These are phyloP conservation scores for Polypedilum pembai DNA, from an alignment of 1,140 invertebrate species.

Conservation along the genomic window DNA sequence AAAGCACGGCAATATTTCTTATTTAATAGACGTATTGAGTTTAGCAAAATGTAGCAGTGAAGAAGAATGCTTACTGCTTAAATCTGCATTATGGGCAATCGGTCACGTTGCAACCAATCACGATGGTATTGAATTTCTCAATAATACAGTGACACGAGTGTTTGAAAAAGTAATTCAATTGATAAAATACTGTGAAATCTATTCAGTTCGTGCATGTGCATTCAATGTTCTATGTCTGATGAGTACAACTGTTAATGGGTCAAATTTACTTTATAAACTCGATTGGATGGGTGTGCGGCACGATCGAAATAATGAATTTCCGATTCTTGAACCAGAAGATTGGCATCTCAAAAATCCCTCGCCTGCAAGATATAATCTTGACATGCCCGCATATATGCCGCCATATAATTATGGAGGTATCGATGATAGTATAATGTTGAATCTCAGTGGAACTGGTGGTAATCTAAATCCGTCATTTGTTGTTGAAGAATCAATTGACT, in stretches of 20 bases:
- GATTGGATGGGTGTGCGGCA: constrained; percentile 81
- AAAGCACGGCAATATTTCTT: constrained; percentile 44
- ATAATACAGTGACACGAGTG: constrained; percentile 43
- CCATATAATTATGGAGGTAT: constrained; percentile 38
- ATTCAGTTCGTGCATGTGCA: constrained; percentile 80
- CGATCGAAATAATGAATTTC: constrained; percentile 74
- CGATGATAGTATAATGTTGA: constrained; percentile 40
- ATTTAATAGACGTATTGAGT: constrained; percentile 45
- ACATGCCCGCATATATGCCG: constrained; percentile 38
- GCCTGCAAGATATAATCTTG: constrained; percentile 41
- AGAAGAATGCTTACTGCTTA: constrained; percentile 63
- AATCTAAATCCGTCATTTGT: constrained; percentile 36
- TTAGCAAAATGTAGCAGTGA: constrained; percentile 51
- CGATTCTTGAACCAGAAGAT: constrained; percentile 63
- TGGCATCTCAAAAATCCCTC: constrained; percentile 45
- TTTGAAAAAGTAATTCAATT: constrained; percentile 47
- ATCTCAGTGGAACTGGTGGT: constrained; percentile 35
- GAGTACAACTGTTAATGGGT: constrained; percentile 71
- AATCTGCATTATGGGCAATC: constrained; percentile 83
- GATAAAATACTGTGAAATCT: constrained; percentile 69
- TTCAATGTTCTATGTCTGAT: constrained; percentile 81
- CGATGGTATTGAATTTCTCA: constrained; percentile 64
- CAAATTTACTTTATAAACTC: constrained; percentile 61
- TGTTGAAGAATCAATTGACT: constrained; percentile 31
- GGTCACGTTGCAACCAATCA: constrained; percentile 72